A percentile compares a stretch with the other conserved stretches of the same genome.
These are phyloP conservation scores for Echinops telfairi DNA, from an alignment of 2,113 vertebrate species.

Conservation along the genomic window DNA sequence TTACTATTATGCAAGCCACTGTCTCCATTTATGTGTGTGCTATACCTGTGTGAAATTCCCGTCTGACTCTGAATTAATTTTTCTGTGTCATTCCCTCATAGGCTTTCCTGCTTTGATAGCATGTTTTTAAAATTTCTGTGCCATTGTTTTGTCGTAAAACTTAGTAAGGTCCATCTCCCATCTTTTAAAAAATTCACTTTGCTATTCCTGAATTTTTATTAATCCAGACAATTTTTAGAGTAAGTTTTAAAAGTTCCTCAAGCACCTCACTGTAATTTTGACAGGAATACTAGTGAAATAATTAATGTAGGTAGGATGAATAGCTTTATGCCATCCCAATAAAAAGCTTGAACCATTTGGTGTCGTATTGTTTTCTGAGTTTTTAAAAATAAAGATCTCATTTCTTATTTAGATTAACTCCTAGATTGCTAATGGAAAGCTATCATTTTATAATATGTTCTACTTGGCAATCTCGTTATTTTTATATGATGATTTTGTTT, in stretches of 20 bases:
- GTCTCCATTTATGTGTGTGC: no score
- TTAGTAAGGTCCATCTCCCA: not conserved
- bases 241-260: conserved; percentile 3
- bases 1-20: no score
- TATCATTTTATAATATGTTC: conserved; percentile 5
- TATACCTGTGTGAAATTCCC: no score
- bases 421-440: not conserved
- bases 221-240: conserved; percentile 3
- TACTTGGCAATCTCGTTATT: not conserved
- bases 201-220: not conserved
- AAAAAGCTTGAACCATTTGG: not conserved
- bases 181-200: not conserved
- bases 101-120: conserved; percentile 12
- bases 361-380: not conserved
- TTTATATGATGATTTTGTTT: conserved; percentile 1
- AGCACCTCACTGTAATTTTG: not conserved
- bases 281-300: not conserved
- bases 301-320: not conserved
- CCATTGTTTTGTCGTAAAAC: conserved; percentile 2
- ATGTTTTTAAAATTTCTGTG: not conserved
- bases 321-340: not conserved
- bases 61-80: no score
- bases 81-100: not conserved
- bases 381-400: not conserved
- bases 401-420: conserved; percentile 8